Conservation (phyloP, 2,888 invertebrate genomes). For the Cheilosia impressa region DNA sequence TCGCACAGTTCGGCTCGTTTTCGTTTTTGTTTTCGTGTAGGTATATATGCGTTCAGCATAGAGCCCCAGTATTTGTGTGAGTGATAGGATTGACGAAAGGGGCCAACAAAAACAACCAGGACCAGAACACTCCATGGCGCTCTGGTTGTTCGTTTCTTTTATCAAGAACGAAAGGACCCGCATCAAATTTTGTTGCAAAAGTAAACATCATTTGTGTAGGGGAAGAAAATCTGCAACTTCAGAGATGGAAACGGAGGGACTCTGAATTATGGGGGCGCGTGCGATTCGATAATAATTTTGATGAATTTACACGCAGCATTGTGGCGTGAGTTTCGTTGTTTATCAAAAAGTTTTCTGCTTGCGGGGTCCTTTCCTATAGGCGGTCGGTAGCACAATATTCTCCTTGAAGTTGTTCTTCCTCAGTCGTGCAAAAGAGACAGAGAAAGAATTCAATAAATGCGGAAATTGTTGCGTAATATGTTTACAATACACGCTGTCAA, state of each 20-base stretch:
- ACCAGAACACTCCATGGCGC: neutral
- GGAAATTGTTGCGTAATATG: slow-evolving; percentile 56
- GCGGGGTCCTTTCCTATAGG: slow-evolving; percentile 7
- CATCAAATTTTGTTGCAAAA: slow-evolving; percentile 68
- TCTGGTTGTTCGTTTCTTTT: neutral
- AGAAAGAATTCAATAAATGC: slow-evolving; percentile 34
- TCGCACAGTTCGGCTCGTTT: slow-evolving; percentile 20
- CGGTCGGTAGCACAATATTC: neutral
- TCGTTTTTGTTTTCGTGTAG: neutral
- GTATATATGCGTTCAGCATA: slow-evolving; percentile 2
- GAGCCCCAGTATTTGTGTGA: slow-evolving; percentile 9
- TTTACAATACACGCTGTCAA: slow-evolving; percentile 43
- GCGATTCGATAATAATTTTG: slow-evolving; percentile 72
- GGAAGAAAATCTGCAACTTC: slow-evolving; percentile 66
- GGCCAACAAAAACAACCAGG: neutral
- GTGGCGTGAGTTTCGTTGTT: slow-evolving; percentile 65
- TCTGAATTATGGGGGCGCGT: slow-evolving; percentile 61
- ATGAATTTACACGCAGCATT: slow-evolving; percentile 69
- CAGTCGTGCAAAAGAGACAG: neutral
- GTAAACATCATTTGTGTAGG: slow-evolving; percentile 71
- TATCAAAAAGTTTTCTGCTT: slow-evolving; percentile 51
- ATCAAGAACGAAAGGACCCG: slow-evolving; percentile 42
- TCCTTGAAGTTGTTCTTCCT: neutral
- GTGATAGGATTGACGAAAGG: slow-evolving; percentile 51
- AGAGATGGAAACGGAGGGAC: neutral